Evolutionary conservation across 2,113 vertebrate genomes (phyloP), one percentile per base, ranked within the genome.

Genomic region (Gadus macrocephalus): DNA sequence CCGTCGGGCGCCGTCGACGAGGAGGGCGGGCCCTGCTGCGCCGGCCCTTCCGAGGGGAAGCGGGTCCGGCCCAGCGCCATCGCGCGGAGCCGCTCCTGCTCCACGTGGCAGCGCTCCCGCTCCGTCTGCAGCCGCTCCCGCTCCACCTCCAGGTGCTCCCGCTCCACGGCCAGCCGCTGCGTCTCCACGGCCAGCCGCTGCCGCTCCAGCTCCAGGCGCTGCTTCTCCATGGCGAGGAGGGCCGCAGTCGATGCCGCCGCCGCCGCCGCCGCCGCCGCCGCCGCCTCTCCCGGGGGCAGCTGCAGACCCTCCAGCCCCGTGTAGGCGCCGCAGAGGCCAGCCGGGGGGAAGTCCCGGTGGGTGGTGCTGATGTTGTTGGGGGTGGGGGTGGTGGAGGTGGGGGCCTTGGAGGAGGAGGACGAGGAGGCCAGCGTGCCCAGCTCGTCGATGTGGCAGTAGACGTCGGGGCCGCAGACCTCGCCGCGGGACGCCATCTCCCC

Each of bases 191-290:
- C 92, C 64, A 97, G 85, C 0, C 95, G 91, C 58, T 96, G 95
- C 7, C 94, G 95, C 71, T 98, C 96, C 80, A 97, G 71, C 76
- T 97, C 95, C 25, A 98, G 80, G 3, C 95, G 93, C 82, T 96
- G 96, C 77, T 95, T 97, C 89, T 97, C 95, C 70, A 97, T 85
- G 60, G 86, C 93, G 11, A 95, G 87, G 35, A 95, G 90, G 71
- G 95, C 72, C n/a, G 94, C 93, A 2, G 94, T 88, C 86, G 74
- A 94, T 92, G 16, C 87, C 93, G 1, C 5, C 38, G 38, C 38
- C 38, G 38, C 38, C 38, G 38, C n/a, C n/a, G n/a, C 11, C 38
- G 38, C 11, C 38, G 38, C 11, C 38, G 38, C 11, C 92, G 2
- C 59, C 53, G 12, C 73, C 53, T 58, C 71, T 83, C 81, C 69